These are phyloP conservation scores for Clarias pachynema DNA, from an alignment of 2,797 vertebrate species.

Conservation along the genomic window DNA sequence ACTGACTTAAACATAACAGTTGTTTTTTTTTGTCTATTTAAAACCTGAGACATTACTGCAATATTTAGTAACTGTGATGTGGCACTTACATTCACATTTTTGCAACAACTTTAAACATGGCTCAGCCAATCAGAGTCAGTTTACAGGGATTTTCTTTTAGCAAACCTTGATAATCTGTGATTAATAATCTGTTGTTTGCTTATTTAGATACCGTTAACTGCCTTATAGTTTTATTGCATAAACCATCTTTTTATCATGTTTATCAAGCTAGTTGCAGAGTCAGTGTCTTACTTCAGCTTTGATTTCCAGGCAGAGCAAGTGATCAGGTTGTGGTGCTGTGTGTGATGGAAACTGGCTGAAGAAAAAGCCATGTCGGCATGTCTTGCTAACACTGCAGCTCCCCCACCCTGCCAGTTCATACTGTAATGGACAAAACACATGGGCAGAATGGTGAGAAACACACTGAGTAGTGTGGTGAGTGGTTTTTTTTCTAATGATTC, in stretches of 20 bases:
- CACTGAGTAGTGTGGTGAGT: conserved; percentile 56
- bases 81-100: background rate
- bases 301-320: conserved; percentile 28
- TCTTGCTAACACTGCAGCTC: conserved; percentile 62
- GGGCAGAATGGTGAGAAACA: conserved; percentile 59
- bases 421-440: conserved; percentile 74
- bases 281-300: background rate
- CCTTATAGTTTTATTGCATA: background rate
- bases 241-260: background rate
- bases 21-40: background rate
- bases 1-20: background rate
- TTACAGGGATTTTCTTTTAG: background rate
- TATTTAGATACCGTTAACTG: background rate
- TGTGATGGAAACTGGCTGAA: conserved; percentile 57
- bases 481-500: conserved; percentile 36
- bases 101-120: background rate
- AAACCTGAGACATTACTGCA: background rate
- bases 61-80: background rate
- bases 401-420: conserved; percentile 59
- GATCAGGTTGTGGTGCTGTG: conserved; percentile 19
- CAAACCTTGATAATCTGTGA: background rate
- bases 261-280: background rate
- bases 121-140: background rate
- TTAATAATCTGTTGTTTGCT: background rate
- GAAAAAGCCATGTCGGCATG: conserved; percentile 61